phyloP scores from a whole-genome alignment of 2,797 vertebrate species.

The Paguma larvata region DNA sequence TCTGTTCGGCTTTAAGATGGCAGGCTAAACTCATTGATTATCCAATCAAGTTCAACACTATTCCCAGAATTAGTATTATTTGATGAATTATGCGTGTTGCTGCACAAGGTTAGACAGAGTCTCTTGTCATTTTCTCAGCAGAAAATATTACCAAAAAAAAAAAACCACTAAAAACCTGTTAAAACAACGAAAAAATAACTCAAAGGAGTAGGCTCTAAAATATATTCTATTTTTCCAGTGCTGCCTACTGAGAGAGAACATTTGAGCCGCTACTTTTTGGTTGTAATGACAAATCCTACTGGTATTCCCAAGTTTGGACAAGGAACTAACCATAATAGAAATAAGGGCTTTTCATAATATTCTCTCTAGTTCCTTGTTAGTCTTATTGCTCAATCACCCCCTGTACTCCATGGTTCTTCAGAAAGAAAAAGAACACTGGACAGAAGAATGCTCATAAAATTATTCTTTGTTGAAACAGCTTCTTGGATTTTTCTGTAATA shows the following conservation, averaged over 20 bases:
- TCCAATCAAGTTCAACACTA: neutral
- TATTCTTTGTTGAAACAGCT: conserved; percentile 17
- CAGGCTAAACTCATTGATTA: conserved; percentile 45
- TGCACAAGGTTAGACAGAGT: conserved; percentile 12
- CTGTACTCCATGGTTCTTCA: neutral
- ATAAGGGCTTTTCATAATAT: neutral
- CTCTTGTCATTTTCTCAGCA: conserved; percentile 38
- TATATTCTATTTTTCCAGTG: neutral
- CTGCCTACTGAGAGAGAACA: neutral
- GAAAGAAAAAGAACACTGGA: neutral
- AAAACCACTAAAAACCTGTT: neutral
- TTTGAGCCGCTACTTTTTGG: neutral
- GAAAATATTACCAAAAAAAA: neutral
- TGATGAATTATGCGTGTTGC: neutral
- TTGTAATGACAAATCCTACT: neutral
- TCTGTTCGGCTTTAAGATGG: conserved; percentile 72
- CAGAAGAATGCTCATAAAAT: neutral
- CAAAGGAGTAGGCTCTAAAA: neutral
- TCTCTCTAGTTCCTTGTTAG: neutral
- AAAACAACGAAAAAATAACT: neutral
- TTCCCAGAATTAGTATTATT: conserved; percentile 38
- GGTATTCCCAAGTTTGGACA: neutral
- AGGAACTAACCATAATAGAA: neutral
- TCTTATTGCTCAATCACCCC: neutral
- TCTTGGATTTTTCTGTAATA: neutral